A percentile compares a stretch with the other conserved stretches of the same genome.
These are phyloP conservation scores for Saturnia japonica DNA, from an alignment of 2,888 invertebrate species.

Conservation along the genomic window DNA sequence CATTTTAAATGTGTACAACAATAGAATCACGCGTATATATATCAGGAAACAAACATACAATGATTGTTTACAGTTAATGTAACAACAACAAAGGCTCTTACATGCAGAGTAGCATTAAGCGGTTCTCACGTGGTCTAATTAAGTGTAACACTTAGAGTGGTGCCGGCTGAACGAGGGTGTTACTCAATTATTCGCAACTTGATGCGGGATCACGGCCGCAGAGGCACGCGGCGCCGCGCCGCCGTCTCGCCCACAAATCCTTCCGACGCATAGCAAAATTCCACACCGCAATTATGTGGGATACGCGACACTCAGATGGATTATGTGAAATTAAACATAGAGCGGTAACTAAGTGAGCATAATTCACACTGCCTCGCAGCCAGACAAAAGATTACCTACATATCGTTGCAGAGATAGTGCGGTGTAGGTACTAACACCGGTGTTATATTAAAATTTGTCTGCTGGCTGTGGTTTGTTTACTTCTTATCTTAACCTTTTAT, in stretches of 20 bases:
- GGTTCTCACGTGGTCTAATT: conserved; percentile 75
- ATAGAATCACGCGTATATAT: conserved; percentile 25
- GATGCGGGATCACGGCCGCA: conserved; percentile 71
- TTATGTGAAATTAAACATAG: conserved; percentile 73
- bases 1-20: conserved; percentile 21
- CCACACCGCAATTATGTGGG: conserved; percentile 69
- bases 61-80: conserved; percentile 59
- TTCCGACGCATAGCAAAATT: conserved; percentile 63
- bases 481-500: conserved; percentile 12
- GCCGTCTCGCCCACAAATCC: conserved; percentile 48
- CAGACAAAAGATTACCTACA: conserved; percentile 16
- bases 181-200: conserved; percentile 75
- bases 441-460: background rate
- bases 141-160: conserved; percentile 67
- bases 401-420: conserved; percentile 2
- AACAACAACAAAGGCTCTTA: conserved; percentile 53
- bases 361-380: conserved; percentile 56
- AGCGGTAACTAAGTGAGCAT: conserved; percentile 67
- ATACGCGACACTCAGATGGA: conserved; percentile 71
- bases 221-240: conserved; percentile 19
- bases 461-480: background rate
- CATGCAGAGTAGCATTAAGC: conserved; percentile 53
- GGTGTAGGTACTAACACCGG: background rate
- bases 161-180: conserved; percentile 54
- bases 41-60: conserved; percentile 34